phyloP scores from a whole-genome alignment of 2,797 vertebrate species.

The Helarctos malayanus region DNA sequence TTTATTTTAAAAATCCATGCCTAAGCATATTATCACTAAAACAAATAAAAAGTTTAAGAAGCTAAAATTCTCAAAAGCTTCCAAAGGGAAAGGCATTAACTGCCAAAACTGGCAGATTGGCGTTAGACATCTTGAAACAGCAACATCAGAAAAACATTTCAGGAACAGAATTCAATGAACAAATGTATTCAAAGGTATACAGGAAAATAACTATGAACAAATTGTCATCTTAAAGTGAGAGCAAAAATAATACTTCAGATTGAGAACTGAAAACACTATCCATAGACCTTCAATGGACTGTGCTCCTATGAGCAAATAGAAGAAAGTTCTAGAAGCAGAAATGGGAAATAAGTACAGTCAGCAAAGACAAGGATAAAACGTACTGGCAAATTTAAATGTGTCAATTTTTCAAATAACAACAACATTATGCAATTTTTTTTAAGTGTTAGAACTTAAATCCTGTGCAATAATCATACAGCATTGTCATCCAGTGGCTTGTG shows the following conservation, averaged over 20 bases:
- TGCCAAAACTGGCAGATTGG: background rate
- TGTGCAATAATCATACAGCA: background rate
- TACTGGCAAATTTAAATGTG: background rate
- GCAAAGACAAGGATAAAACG: slow-evolving; percentile 8
- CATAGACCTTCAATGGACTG: background rate
- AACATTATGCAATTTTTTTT: background rate
- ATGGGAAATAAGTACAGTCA: background rate
- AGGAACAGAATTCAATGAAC: background rate
- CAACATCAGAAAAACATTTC: background rate
- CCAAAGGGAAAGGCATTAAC: background rate
- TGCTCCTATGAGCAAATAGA: background rate
- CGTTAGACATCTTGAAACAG: background rate
- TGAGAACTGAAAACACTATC: background rate
- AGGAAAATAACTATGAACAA: slow-evolving; percentile 29
- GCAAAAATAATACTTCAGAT: slow-evolving; percentile 30
- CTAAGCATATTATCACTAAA: background rate
- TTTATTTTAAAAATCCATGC: background rate
- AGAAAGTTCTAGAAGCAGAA: slow-evolving; percentile 5
- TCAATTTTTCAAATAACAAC: background rate
- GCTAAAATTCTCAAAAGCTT: background rate
- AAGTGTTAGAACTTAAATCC: background rate
- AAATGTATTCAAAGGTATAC: slow-evolving; percentile 7
- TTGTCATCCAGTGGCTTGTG: background rate
- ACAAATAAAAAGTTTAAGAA: background rate
- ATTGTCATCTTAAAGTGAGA: background rate